These are phyloP conservation scores for Phalacrocorax brasilianus DNA, from an alignment of 2,113 vertebrate genomes.

Conservation along the genomic window DNA sequence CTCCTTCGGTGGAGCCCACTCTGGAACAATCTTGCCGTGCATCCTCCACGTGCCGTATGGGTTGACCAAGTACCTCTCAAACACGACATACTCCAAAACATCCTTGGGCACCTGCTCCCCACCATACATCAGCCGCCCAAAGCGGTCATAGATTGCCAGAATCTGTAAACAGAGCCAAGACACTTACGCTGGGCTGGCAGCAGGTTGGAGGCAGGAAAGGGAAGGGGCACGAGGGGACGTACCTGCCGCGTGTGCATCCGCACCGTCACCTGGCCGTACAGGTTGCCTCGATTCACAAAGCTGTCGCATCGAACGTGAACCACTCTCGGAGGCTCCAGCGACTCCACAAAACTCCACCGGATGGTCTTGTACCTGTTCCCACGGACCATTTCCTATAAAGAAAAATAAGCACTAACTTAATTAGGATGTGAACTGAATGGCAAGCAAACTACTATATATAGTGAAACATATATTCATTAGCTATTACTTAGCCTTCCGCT, in stretches of 20 bases:
- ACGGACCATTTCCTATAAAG: constrained; percentile 87
- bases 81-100: constrained; percentile 90
- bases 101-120: constrained; percentile 86
- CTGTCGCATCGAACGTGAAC: constrained; percentile 86
- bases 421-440: fast-evolving
- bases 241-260: constrained; percentile 94
- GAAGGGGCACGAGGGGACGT: not conserved
- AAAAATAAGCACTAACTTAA: fast-evolving
- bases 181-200: fast-evolving
- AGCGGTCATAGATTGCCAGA: constrained; percentile 92
- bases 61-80: constrained; percentile 89
- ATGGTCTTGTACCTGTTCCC: constrained; percentile 89
- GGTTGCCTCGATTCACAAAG: constrained; percentile 81
- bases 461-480: fast-evolving
- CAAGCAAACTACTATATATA: fast-evolving
- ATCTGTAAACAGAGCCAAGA: constrained; percentile 63
- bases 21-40: constrained; percentile 77
- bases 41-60: constrained; percentile 77
- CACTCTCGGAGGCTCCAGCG: constrained; percentile 84
- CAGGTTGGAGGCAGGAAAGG: not conserved
- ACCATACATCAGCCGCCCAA: constrained; percentile 91
- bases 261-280: constrained; percentile 91
- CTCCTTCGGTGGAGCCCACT: constrained; percentile 85
- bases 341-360: constrained; percentile 87
- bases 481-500: not conserved